Evolutionary conservation across 1,140 invertebrate genomes (phyloP), one percentile per base, ranked within the genome.

Genomic region (Lordiphosa collinella): DNA sequence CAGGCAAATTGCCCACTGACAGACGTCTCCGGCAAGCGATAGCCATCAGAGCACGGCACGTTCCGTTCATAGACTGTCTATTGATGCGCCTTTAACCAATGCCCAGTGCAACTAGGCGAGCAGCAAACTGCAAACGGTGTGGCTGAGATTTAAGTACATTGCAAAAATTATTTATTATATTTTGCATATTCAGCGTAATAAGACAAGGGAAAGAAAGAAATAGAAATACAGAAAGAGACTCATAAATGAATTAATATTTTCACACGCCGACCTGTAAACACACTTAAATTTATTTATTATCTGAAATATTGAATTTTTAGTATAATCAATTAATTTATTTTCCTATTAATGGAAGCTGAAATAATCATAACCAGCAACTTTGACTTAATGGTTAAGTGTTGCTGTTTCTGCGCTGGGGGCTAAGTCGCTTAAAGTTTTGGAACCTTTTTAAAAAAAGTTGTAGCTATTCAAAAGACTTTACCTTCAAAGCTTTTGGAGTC

Each of bases 1-100:
- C 66, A 63, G 59, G 54, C 61, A 55, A 80, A 75, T 71, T 80
- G 71, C 37, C 56, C 16, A 13, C 34, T 25, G 52, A 61, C 36
- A 22, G 55, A 51, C 25, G 44, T 32, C 62, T 34, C 37, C 43
- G 63, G 9, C 31, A 46, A 37, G 16, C 37, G 34, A 57, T 58
- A 16, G 34, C 43, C n/a, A 14, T 37, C 16, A 55, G 16, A 7
- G 41, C 25, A 34, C 44, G 48, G 65, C 75, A 80, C 76, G 76
- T 80, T 69, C 57, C 61, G 41, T 8, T 59, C 44, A 64, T 80
- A 46, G 34, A 7, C 38, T 11, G 9, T 12, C 44, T 32, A 55
- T 55, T 51, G 14, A 22, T 11, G 25, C 36, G 11, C 25, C 46
- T 18, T 36, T 8, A 11, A 25, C 34, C 43, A 11, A 7, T 54